phyloP scores from a whole-genome alignment of 2,888 invertebrate genomes.

The Herminia tarsipennalis region DNA sequence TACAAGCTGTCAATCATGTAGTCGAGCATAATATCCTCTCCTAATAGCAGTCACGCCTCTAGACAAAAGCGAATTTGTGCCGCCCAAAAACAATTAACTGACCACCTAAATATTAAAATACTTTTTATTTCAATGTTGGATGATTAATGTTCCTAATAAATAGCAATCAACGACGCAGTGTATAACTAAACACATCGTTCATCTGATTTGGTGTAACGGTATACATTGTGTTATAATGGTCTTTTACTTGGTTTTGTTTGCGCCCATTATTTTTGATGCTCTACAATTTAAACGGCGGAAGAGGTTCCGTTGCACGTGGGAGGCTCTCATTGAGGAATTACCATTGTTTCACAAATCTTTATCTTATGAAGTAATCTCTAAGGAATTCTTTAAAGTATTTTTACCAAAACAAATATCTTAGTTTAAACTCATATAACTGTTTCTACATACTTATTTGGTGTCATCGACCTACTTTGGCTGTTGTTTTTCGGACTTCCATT shows the following conservation, averaged over 20 bases:
- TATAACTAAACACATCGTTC: conserved; percentile 54
- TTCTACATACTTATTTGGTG: neutral
- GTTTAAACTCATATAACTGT: neutral
- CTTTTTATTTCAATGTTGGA: conserved; percentile 40
- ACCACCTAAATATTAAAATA: conserved; percentile 37
- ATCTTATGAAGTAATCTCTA: conserved; percentile 53
- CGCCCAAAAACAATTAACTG: conserved; percentile 55
- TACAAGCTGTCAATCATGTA: conserved; percentile 58
- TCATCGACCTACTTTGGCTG: conserved; percentile 10
- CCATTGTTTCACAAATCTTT: conserved; percentile 64
- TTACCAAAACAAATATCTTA: neutral
- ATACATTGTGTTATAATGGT: conserved; percentile 55
- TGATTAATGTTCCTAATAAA: conserved; percentile 63
- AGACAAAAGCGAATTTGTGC: conserved; percentile 48
- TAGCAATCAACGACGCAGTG: conserved; percentile 49
- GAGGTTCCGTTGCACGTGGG: conserved; percentile 73
- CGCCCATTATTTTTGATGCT: conserved; percentile 66
- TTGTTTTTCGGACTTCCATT: too few species aligned
- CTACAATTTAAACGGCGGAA: conserved; percentile 71
- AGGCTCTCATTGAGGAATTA: conserved; percentile 59
- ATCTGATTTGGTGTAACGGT: conserved; percentile 61
- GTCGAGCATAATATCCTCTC: conserved; percentile 40
- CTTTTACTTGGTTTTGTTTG: conserved; percentile 65
- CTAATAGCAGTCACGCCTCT: conserved; percentile 56
- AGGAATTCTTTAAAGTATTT: conserved; percentile 34